Percentiles rank a stretch among this genome's conserved stretches.
Evolutionary conservation across 2,113 vertebrate species (phyloP).

Genomic region (Scophthalmus maximus): DNA sequence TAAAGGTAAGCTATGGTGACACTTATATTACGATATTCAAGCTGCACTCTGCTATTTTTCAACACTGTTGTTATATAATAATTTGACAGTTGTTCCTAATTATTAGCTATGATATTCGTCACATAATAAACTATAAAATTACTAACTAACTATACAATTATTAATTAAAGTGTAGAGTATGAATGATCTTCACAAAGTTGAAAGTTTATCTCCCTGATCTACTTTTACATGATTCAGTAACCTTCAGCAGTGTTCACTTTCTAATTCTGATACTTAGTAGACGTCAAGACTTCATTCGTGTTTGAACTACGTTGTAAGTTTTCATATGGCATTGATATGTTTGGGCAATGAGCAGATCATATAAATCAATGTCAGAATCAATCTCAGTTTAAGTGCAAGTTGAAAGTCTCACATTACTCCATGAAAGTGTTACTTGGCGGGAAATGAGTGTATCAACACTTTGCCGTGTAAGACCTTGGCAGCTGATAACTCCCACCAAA

Average conservation of each 20-base stretch:
- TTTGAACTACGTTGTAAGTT: background rate
- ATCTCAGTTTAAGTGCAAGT: background rate
- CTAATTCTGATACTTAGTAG: background rate
- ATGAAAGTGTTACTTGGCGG: conserved; percentile 16
- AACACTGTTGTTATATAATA: no score
- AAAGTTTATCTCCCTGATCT: background rate
- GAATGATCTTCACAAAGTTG: background rate
- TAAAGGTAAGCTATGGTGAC: background rate
- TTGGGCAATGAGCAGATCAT: no score
- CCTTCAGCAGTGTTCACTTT: background rate
- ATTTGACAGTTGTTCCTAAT: background rate
- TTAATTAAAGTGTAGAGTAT: background rate
- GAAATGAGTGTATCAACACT: conserved; percentile 11
- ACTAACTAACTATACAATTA: no score
- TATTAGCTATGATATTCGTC: background rate
- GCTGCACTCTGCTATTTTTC: background rate
- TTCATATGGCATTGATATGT: background rate
- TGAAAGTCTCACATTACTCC: conserved; percentile 20
- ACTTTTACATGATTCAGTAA: background rate
- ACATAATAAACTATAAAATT: background rate
- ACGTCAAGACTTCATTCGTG: background rate
- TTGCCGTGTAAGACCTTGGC: background rate
- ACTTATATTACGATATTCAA: background rate
- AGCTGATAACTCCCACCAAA: no score
- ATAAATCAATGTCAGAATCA: background rate